Base-by-base conservation (phyloP, 2,888 invertebrate genomes). In the Teleiodes luculella region DNA sequence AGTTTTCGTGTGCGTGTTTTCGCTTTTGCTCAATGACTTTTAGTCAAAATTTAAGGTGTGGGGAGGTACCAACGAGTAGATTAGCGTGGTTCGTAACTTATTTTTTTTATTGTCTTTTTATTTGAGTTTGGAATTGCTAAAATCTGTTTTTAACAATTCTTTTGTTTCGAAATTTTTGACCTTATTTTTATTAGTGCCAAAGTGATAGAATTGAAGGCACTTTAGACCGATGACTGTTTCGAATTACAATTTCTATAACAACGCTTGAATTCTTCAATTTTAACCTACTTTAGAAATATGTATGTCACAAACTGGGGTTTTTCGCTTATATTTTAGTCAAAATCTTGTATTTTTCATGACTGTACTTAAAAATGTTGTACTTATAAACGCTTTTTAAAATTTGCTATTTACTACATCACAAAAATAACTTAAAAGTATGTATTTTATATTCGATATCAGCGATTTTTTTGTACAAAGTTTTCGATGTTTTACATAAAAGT, bases 1-100 rank as follows among this genome's bases (percentile, higher is more conserved):
- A 92, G 90, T 62, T 37, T 33, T 31, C 13, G 37, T 45, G 14
- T 16, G 28, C 3, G 2, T 24, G 7, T 31, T 35, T 52, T 55
- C 8, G 2, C 8, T 8, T 3, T 33, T 52, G 55, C 55, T 55
- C 55, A 55, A 55, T 39, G 52, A 43, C 47, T 28, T 39, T 50
- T 55, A 55, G 55, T 55, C 55, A 55, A 46, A 47, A 39, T 39
- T 47, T 49, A 50, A 39, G 55, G 55, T 55, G 52, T 43, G 20
- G 55, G 54, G 24, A 33, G 33, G 48, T 33, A 50, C 51, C 51
- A 39, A 39, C 16, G 43, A 48, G 30, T 46, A 46, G 30, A 14
- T 2, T 39, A 39, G 43, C 20, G 16, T 18, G n/a, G 43, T 46
- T 28, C n/a, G 46, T 46, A 46, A 46, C n/a, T 46, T 46, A 46